Conservation (phyloP, 2,797 vertebrate species). For the Takifugu rubripes region DNA sequence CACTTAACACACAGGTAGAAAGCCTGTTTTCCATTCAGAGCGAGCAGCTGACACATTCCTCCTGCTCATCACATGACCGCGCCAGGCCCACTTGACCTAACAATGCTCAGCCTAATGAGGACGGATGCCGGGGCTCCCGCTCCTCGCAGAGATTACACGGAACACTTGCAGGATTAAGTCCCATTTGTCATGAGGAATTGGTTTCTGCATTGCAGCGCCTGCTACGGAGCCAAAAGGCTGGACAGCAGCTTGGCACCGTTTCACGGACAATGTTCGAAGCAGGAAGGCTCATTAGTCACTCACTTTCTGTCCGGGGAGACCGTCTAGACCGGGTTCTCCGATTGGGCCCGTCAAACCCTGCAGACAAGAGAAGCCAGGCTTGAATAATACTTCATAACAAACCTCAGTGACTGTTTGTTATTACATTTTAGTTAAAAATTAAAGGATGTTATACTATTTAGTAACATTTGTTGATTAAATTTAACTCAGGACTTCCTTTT, state of each 20-base stretch:
- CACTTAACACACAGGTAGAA: conserved; percentile 15
- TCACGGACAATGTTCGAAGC: conserved; percentile 50
- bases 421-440: not conserved
- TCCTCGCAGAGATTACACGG: conserved; percentile 69
- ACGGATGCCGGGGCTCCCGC: conserved; percentile 49
- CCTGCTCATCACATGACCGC: conserved; percentile 65
- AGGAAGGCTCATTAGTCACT: conserved; percentile 66
- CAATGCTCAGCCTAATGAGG: conserved; percentile 67
- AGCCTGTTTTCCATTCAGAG: conserved; percentile 2
- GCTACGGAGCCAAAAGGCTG: conserved; percentile 40
- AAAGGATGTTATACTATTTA: not conserved
- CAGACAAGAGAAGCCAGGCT: conserved; percentile 39
- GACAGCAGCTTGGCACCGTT: conserved; percentile 59
- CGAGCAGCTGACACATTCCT: conserved; percentile 55
- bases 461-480: no score
- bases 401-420: conserved; percentile 5
- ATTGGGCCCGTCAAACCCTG: conserved; percentile 92
- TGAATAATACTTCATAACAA: conserved; percentile 38
- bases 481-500: no score
- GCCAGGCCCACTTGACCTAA: conserved; percentile 51
- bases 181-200: conserved; percentile 75
- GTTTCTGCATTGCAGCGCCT: conserved; percentile 60
- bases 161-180: conserved; percentile 72
- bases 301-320: conserved; percentile 91
- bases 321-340: conserved; percentile 84